Evolutionary conservation across 37 sponge, comb jelly and placozoan genomes (phyloP).

Genomic region (Tethya wilhelma): DNA sequence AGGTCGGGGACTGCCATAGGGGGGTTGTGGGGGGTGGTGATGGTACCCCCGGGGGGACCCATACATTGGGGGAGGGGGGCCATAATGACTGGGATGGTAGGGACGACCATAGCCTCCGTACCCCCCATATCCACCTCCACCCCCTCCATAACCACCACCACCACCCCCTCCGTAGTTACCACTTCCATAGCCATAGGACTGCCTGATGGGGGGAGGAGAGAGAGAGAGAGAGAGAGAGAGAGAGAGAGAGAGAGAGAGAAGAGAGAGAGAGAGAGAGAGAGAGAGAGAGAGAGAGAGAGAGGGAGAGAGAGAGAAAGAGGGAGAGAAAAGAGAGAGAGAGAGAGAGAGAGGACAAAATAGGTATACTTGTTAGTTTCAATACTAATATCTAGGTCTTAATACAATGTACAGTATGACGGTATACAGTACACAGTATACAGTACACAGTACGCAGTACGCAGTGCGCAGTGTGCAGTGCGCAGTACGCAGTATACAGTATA

Average conservation of each 20-base stretch:
- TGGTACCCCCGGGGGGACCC: neutral
- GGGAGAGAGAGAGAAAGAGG: slow-evolving; percentile 3
- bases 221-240: slow-evolving; percentile 7
- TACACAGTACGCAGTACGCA: no score
- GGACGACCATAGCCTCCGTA: slow-evolving; percentile 7
- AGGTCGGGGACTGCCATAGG: slow-evolving; percentile 8
- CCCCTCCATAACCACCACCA: neutral
- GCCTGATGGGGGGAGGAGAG: slow-evolving; percentile 8
- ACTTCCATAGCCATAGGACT: neutral
- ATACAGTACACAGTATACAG: no score
- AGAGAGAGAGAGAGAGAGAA: no score
- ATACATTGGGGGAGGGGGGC: slow-evolving; percentile 25
- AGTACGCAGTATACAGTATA: no score
- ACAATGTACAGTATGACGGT: no score
- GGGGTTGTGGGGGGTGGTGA: neutral
- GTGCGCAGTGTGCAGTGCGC: no score
- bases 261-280: slow-evolving; percentile 12
- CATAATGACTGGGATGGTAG: neutral
- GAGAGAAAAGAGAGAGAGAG: slow-evolving; percentile 1
- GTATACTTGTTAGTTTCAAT: neutral
- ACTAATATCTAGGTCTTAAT: no score
- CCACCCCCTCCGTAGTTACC: slow-evolving; percentile 1
- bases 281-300: slow-evolving; percentile 8
- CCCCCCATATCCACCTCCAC: neutral
- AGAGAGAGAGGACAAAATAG: neutral